These are phyloP conservation scores for Ditula angustiorana DNA, from an alignment of 2,888 invertebrate species.

Conservation along the genomic window DNA sequence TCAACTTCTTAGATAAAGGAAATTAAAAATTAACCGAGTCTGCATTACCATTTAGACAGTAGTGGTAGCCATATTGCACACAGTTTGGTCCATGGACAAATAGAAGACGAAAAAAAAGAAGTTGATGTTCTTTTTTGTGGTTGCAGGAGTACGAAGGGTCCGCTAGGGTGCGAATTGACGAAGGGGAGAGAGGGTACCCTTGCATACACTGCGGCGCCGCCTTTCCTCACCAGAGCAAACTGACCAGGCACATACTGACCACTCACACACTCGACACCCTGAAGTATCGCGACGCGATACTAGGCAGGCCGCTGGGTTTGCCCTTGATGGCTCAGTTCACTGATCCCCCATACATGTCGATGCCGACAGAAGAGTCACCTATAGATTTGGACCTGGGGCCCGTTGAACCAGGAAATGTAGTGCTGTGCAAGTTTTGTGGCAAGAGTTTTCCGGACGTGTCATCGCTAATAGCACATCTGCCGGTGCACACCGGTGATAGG, in stretches of 20 bases:
- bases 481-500: slow-evolving; percentile 95
- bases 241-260: slow-evolving; percentile 95
- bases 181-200: slow-evolving; percentile 87
- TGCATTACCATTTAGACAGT: slow-evolving; percentile 85
- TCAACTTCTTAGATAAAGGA: slow-evolving; percentile 91
- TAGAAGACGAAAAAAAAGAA: slow-evolving; percentile 90
- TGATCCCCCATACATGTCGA: slow-evolving; percentile 76
- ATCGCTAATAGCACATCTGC: slow-evolving; percentile 94
- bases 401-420: slow-evolving; percentile 90
- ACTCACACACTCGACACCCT: slow-evolving; percentile 95
- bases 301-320: slow-evolving; percentile 71
- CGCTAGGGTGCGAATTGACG: slow-evolving; percentile 83
- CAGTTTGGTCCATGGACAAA: slow-evolving; percentile 73
- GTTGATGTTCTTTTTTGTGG: slow-evolving; percentile 94
- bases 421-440: slow-evolving; percentile 96
- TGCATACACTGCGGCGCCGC: slow-evolving; percentile 96
- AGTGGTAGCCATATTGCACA: slow-evolving; percentile 83
- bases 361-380: slow-evolving; percentile 86
- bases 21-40: slow-evolving; percentile 72
- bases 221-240: slow-evolving; percentile 96
- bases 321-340: slow-evolving; percentile 79
- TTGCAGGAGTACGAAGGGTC: slow-evolving; percentile 96
- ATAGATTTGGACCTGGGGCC: slow-evolving; percentile 84
- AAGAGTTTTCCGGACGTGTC: slow-evolving; percentile 96
- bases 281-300: slow-evolving; percentile 91